Conservation (phyloP, 37 sponge, comb jelly and placozoan genomes). For the Cliona cf. orientalis region DNA sequence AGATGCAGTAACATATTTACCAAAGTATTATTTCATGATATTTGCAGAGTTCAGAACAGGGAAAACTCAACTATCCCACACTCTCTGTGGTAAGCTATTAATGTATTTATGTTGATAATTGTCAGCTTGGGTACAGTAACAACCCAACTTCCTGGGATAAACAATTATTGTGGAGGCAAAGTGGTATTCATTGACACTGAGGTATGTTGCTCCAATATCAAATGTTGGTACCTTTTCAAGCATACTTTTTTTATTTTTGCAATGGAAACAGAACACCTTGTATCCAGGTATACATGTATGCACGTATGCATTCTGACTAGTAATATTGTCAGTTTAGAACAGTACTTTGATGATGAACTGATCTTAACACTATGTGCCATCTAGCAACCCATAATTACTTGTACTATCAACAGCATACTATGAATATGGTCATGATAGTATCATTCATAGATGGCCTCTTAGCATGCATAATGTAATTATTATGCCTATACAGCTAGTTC, state of each 20-base stretch:
- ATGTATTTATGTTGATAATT: not conserved
- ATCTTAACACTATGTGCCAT: too few relatives aligned
- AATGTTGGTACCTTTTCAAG: not conserved
- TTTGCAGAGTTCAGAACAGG: constrained; percentile 95
- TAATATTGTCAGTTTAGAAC: not conserved
- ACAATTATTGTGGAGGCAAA: constrained; percentile 95
- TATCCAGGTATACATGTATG: constrained; percentile 50
- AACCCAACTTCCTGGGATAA: constrained; percentile 93
- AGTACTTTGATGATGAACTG: too few relatives aligned
- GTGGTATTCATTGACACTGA: constrained; percentile 99
- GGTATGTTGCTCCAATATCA: constrained; percentile 25
- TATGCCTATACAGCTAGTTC: too few relatives aligned
- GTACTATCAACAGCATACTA: too few relatives aligned
- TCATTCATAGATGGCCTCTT: too few relatives aligned
- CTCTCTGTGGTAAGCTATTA: constrained; percentile 86
- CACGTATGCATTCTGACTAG: not conserved
- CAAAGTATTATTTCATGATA: too few relatives aligned
- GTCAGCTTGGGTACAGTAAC: constrained; percentile 54
- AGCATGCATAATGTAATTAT: not conserved
- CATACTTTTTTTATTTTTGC: not conserved
- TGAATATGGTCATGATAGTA: too few relatives aligned
- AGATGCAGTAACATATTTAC: too few relatives aligned
- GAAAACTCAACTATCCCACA: constrained; percentile 98
- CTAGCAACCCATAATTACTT: too few relatives aligned
- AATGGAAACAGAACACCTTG: constrained; percentile 88